These are phyloP conservation scores for Harpalus rufipes DNA, from an alignment of 2,888 invertebrate species.

Conservation along the genomic window DNA sequence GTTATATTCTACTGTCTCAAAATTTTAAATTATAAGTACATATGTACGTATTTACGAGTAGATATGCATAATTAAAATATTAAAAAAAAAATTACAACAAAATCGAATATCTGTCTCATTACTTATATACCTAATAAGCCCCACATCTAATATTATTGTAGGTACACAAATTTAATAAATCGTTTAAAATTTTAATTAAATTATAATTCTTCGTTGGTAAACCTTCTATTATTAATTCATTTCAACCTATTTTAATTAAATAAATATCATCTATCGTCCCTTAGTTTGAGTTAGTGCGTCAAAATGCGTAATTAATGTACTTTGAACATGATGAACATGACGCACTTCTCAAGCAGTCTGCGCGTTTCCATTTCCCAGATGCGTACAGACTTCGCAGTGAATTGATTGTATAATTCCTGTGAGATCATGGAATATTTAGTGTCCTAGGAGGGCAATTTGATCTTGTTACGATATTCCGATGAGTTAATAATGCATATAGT, in stretches of 20 bases:
- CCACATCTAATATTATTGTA: too few species aligned
- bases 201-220: not conserved
- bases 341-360: not conserved
- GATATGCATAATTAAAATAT: too few species aligned
- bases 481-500: slow-evolving; percentile 15
- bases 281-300: not conserved
- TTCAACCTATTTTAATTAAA: slow-evolving; percentile 12
- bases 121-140: too few species aligned
- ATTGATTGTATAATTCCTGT: not conserved
- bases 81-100: too few species aligned
- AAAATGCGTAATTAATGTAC: not conserved
- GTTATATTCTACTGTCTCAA: too few species aligned
- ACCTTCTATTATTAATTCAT: not conserved
- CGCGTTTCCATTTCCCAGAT: not conserved
- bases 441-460: slow-evolving; percentile 27
- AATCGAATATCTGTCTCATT: too few species aligned
- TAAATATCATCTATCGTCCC: not conserved
- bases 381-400: not conserved
- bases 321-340: not conserved
- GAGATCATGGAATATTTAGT: slow-evolving; percentile 20
- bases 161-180: too few species aligned
- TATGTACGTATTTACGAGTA: too few species aligned
- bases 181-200: slow-evolving; percentile 11
- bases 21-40: too few species aligned
- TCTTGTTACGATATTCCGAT: slow-evolving; percentile 19